Percentiles rank a stretch among this genome's conserved stretches.
Evolutionary conservation across 2,113 vertebrate genomes (phyloP).

Genomic region (Menura novaehollandiae): DNA sequence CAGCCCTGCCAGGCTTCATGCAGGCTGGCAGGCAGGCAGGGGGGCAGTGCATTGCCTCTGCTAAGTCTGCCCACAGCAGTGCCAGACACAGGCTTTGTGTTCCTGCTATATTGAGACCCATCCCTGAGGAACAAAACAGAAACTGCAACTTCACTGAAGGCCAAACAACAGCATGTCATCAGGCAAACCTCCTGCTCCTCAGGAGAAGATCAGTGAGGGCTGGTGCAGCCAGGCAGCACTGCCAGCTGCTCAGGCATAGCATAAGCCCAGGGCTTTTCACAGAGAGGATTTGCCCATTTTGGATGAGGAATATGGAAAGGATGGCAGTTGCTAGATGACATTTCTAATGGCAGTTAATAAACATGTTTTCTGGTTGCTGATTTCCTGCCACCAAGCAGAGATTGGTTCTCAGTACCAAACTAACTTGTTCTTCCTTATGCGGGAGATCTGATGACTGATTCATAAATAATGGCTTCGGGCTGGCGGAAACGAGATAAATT

Average conservation of each 20-base stretch:
- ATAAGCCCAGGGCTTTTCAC: background rate
- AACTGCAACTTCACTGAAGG: accelerated
- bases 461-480: slow-evolving; percentile 13
- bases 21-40: background rate
- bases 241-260: background rate
- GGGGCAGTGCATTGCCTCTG: background rate
- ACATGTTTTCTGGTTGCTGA: slow-evolving; percentile 3
- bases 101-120: background rate
- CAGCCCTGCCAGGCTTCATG: background rate
- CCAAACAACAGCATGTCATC: background rate
- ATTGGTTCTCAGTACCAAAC: background rate
- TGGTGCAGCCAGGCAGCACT: background rate
- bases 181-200: background rate
- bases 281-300: background rate
- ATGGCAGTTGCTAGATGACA: background rate
- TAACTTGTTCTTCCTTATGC: background rate
- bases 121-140: background rate
- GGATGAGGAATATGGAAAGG: background rate
- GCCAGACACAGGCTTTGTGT: background rate
- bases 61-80: background rate
- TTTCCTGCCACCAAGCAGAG: background rate
- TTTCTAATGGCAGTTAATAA: background rate
- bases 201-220: accelerated
- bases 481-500: background rate
- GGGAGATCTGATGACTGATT: background rate